These are phyloP conservation scores for Tromatobia lineatoria DNA, from an alignment of 2,888 invertebrate genomes.

Conservation along the genomic window DNA sequence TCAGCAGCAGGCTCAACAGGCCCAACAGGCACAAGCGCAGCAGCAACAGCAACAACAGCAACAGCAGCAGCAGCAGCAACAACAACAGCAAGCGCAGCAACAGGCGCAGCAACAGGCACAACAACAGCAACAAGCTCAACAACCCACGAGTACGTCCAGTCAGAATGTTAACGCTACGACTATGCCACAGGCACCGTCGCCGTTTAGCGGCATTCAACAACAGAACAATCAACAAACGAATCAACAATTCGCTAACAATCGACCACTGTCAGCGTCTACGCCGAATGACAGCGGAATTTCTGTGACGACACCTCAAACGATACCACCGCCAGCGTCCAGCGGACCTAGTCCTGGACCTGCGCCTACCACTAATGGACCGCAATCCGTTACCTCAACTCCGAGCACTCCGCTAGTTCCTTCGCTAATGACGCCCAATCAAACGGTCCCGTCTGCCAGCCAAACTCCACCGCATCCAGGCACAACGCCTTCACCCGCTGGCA, in stretches of 20 bases:
- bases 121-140: constrained; percentile 79
- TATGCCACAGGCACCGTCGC: constrained; percentile 87
- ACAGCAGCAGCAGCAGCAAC: constrained; percentile 85
- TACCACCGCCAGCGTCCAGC: constrained; percentile 84
- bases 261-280: constrained; percentile 82
- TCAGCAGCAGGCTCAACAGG: constrained; percentile 62
- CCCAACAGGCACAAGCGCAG: constrained; percentile 65
- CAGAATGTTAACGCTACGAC: constrained; percentile 79
- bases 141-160: constrained; percentile 83
- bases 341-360: constrained; percentile 82
- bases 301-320: constrained; percentile 86
- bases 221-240: constrained; percentile 80
- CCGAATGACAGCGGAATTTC: constrained; percentile 83
- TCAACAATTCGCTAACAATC: constrained; percentile 84
- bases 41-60: constrained; percentile 82
- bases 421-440: constrained; percentile 88
- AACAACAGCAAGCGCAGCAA: constrained; percentile 82
- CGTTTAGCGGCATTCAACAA: constrained; percentile 86
- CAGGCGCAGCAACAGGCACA: constrained; percentile 82
- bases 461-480: constrained; percentile 83
- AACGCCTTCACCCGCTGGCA: constrained; percentile 83
- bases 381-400: constrained; percentile 84
- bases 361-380: constrained; percentile 83
- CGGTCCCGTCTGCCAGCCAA: constrained; percentile 88
- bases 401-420: constrained; percentile 86